Percentiles rank a stretch among this genome's conserved stretches.
Evolutionary conservation across 2,888 invertebrate genomes (phyloP).

Genomic region (Xanthorhoe spadicearia): DNA sequence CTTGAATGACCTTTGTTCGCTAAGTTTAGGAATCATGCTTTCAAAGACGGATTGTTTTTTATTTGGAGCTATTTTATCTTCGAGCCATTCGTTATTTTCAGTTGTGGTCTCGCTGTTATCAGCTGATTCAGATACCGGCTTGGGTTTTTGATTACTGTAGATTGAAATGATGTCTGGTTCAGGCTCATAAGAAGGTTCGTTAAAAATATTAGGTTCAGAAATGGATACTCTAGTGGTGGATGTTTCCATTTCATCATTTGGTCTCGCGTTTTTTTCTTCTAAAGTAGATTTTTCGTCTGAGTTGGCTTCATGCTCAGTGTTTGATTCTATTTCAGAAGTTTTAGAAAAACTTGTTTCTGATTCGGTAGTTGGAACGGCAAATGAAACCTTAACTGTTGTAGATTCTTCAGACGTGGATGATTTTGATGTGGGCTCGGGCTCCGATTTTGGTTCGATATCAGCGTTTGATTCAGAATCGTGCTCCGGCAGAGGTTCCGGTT

Average conservation of each 20-base stretch:
- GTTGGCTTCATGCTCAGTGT: slow-evolving; percentile 36
- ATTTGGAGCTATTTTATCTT: slow-evolving; percentile 46
- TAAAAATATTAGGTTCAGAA: slow-evolving; percentile 58
- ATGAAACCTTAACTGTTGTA: slow-evolving; percentile 26
- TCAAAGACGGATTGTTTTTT: slow-evolving; percentile 32
- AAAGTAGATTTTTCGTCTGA: slow-evolving; percentile 47
- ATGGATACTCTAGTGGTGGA: slow-evolving; percentile 57
- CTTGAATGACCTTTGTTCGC: slow-evolving; percentile 62
- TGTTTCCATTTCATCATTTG: slow-evolving; percentile 45
- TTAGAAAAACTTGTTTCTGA: slow-evolving; percentile 12
- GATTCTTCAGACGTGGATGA: slow-evolving; percentile 42
- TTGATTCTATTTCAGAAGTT: slow-evolving; percentile 40
- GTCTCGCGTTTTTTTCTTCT: slow-evolving; percentile 46
- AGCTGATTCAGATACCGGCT: slow-evolving; percentile 30
- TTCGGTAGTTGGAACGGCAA: slow-evolving; percentile 5
- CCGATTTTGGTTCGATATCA: slow-evolving; percentile 15
- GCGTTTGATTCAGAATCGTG: slow-evolving; percentile 24
- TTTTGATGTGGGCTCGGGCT: slow-evolving; percentile 37
- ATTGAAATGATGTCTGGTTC: slow-evolving; percentile 63
- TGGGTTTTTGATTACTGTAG: slow-evolving; percentile 46
- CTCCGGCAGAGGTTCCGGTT: slow-evolving; percentile 24
- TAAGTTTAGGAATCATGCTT: slow-evolving; percentile 31
- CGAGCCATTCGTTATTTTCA: slow-evolving; percentile 63
- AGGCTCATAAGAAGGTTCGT: slow-evolving; percentile 61
- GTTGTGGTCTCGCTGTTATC: slow-evolving; percentile 47